Evolutionary conservation across 2,888 invertebrate genomes (phyloP), one percentile per base, ranked within the genome.

Genomic region (Polydrusus tereticollis): DNA sequence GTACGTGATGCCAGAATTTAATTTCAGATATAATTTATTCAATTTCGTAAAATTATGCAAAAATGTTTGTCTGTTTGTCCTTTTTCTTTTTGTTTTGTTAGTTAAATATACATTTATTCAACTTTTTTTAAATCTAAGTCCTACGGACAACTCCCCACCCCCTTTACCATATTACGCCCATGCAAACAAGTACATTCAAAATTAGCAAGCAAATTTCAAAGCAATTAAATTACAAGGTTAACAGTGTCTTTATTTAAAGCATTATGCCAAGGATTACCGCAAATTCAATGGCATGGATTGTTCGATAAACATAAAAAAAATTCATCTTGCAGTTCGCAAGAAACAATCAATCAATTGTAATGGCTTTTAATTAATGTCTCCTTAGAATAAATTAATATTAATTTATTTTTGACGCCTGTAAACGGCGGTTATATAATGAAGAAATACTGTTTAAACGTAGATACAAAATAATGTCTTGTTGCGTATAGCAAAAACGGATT

Each of bases 261-360:
- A 29, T 60, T 68, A 68, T 60, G 68, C 38, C 52, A 55, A 29
- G 52, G 52, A 23, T 55, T 59, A 68, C 23, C 5, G 36, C 29
- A 29, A 36, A 52, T 47, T 57, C 57, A 47, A 38, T 60, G 33
- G 52, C 8, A 50, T 43, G 63, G 45, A 70, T 70, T 70, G 69
- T 70, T 64, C 58, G 14, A 38, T 33, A 58, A 47, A 66, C 59
- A 66, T 50, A 55, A 66, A 43, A 16, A 71, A 65, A 71, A 71
- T 62, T 66, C 71, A 66, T 71, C 71, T 41, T 59, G 59, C 67
- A 58, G 26, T 5, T 58, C 23, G 20, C 65, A 55, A 63, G 72
- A 72, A 69, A 75, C 75, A 76, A 77, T 77, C 74, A 76, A 76
- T 76, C 76, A 77, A 72, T 76, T 75, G 75, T 73, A 60, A 57